phyloP scores from a whole-genome alignment of 2,113 vertebrate species.

The Microtus montanus region DNA sequence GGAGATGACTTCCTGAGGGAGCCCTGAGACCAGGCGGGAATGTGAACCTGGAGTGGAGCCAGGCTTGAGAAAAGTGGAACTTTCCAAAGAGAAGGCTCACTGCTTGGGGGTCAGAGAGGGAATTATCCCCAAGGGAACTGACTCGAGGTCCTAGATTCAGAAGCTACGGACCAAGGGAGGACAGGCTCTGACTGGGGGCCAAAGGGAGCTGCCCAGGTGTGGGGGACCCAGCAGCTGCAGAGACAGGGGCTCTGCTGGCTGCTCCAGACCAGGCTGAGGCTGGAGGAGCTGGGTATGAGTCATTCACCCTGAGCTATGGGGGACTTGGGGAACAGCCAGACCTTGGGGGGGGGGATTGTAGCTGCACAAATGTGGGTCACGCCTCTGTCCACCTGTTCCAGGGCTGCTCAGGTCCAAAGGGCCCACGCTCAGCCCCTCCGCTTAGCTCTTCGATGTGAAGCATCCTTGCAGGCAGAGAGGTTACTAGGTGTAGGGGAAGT shows the following conservation, averaged over 20 bases:
- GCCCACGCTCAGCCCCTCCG: too few species aligned
- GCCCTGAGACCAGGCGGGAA: not conserved
- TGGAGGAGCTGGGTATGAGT: not conserved
- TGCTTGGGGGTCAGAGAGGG: too few species aligned
- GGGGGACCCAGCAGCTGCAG: not conserved
- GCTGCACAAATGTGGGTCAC: not conserved
- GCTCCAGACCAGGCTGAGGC: not conserved
- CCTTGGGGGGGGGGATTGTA: not conserved
- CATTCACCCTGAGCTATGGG: too few species aligned
- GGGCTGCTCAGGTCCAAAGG: not conserved
- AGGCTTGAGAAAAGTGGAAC: too few species aligned
- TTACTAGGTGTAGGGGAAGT: not conserved
- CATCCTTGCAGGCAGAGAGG: not conserved
- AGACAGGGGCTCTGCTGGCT: fast-evolving
- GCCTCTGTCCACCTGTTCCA: not conserved
- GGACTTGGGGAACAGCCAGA: too few species aligned
- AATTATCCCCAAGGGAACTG: not conserved
- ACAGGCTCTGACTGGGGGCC: not conserved
- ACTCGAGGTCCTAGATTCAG: not conserved
- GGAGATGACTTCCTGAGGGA: not conserved
- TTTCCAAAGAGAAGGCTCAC: not conserved
- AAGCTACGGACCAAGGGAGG: not conserved
- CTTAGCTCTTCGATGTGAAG: not conserved
- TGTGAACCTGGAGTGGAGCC: not conserved
- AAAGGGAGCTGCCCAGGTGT: not conserved